Evolutionary conservation across 2,888 invertebrate genomes (phyloP).

Genomic region (Eupithecia vulgata): DNA sequence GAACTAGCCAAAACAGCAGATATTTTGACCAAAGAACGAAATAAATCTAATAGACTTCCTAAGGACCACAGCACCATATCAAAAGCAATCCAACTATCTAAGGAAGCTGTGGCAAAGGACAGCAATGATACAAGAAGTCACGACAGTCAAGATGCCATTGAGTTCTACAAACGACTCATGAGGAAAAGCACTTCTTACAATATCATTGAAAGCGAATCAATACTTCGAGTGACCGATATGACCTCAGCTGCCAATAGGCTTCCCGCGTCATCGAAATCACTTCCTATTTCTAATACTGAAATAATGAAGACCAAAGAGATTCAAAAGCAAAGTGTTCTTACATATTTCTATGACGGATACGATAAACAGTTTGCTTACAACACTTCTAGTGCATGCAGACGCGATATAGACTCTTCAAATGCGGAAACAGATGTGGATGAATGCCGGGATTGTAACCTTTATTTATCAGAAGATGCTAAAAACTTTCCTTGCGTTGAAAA

Average conservation of each 20-base stretch:
- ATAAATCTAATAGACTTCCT: slow-evolving; percentile 33
- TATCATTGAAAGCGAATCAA: slow-evolving; percentile 72
- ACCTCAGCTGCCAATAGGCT: slow-evolving; percentile 56
- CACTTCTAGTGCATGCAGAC: background rate
- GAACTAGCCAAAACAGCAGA: slow-evolving; percentile 60
- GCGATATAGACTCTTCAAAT: background rate
- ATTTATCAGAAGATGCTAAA: background rate
- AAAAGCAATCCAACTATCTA: slow-evolving; percentile 59
- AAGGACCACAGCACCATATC: slow-evolving; percentile 45
- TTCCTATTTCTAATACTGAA: slow-evolving; percentile 60
- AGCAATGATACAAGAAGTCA: background rate
- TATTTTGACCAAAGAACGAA: slow-evolving; percentile 56
- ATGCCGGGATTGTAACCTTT: background rate
- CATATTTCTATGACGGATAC: slow-evolving; percentile 57
- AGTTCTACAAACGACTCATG: slow-evolving; percentile 53
- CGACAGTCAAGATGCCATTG: slow-evolving; percentile 38
- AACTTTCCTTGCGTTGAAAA: slow-evolving; percentile 1
- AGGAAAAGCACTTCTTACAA: slow-evolving; percentile 69
- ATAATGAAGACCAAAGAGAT: slow-evolving; percentile 40
- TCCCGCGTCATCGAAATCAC: slow-evolving; percentile 46
- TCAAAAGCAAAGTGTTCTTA: slow-evolving; percentile 49
- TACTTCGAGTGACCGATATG: slow-evolving; percentile 74
- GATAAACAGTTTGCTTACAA: slow-evolving; percentile 14
- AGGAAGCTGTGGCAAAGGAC: slow-evolving; percentile 29
- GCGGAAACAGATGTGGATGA: background rate